Base-by-base conservation (phyloP, 2,113 vertebrate genomes). In the Albula glossodonta region DNA sequence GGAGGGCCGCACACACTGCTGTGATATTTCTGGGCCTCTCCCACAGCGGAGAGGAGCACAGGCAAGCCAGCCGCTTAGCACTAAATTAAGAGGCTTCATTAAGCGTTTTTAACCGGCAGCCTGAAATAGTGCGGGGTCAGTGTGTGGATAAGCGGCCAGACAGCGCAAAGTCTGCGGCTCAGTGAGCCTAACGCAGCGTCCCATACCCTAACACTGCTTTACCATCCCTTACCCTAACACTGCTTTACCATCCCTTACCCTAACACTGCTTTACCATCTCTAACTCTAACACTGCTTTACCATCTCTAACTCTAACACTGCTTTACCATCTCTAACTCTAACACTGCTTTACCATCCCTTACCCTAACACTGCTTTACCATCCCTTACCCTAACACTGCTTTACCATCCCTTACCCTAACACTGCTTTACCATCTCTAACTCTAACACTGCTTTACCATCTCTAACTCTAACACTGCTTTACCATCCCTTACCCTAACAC, bases 141-240 rank as follows among this genome's bases (percentile, higher is more conserved):
- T 48, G 57, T 5, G 15, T 25, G 48, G 82, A 86, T 86, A 52
- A 86, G 83, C 78, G 78, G 52, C 49, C 10, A 57, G 49, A 74
- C 60, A 57, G 85, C 83, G 82, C 87, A 88, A 92, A 90, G 87
- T 84, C 80, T 1, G 82, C 57, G 78, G 53, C 25, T 57, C 22
- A 74, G 70, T 8, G 70, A 31, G 25, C 2, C 22, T 31, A n/a
- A 8, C 8, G 70, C 22, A 74, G 31, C 31, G 31, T 25, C 70
- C n/a, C n/a, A 25, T 25, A n/a, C 70, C 70, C 31, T 74, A n/a
- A 74, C 49, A 83, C 70, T 12, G 31, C 31, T 41, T 41, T 41
- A 25, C 66, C 77, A 41, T 17, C 78, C 81, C 41, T 10, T n/a
- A 19, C 79, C 63, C 49, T 57, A 81, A 81, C 13, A 81, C 19